Base-by-base conservation (phyloP, 1,140 invertebrate genomes). In the Triops cancriformis region DNA sequence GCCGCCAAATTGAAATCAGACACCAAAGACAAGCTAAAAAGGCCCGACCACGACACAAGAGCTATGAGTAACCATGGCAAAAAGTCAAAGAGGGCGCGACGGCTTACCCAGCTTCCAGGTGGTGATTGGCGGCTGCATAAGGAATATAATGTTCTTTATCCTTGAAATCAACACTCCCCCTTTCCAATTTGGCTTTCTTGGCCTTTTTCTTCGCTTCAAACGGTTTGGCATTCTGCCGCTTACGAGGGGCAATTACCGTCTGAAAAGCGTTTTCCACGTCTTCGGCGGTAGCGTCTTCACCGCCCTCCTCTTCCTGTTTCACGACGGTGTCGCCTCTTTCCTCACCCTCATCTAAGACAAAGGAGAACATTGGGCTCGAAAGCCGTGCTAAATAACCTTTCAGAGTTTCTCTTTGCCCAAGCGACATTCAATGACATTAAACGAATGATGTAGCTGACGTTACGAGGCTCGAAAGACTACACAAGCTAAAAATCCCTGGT, bases 91-190 rank as follows among this genome's bases (percentile, higher is more conserved):
- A 75, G 74, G 75, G 42, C 73, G 26, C 78, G 80, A 85, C 2
- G 31, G 31, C 31, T 85, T 86, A 94, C 90, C 95, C 96, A 81
- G 91, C 89, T 85, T 99, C 97, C 0, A 93, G 93, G 80, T 95
- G 90, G 83, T 90, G 91, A 84, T 98, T 94, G 26, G 90, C 86
- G 9, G 96, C 92, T 72, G 89, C 85, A 85, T 98, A 97, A 10
- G 92, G 90, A 81, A 99, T 90, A 82, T 93, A 99, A 86, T 95
- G 89, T 80, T 94, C 91, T 74, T 88, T 86, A 80, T 94, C 92
- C 77, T 86, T 77, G 27, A 64, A 64, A 64, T 83, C 82, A 18
- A 85, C 77, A 77, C 76, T 78, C 84, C 78, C 72, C 81, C 82
- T 78, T 84, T 82, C 75, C 84, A 82, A 43, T 82, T 82, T 81